Conservation (phyloP, 2,888 invertebrate species). For the Scelioninae gen. 2 region DNA sequence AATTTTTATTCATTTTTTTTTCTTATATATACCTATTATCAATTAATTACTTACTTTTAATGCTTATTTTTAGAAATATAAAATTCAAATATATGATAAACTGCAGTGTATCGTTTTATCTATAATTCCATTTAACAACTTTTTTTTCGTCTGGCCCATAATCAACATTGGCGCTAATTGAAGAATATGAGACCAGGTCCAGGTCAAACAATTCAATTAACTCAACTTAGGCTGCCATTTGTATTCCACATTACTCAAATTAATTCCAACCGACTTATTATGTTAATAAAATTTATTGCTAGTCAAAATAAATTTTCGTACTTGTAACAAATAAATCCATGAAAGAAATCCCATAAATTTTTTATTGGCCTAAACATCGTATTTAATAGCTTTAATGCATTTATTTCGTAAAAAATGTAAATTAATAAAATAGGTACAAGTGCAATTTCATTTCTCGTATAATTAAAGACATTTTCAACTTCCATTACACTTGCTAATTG, state of each 20-base stretch:
- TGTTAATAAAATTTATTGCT: conserved; percentile 19
- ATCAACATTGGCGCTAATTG: conserved; percentile 50
- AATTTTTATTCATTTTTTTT: too few species aligned
- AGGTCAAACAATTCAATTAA: conserved; percentile 53
- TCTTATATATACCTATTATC: too few species aligned
- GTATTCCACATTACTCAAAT: conserved; percentile 13
- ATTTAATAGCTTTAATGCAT: too few species aligned
- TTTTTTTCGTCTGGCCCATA: conserved; percentile 34
- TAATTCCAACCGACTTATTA: conserved; percentile 19
- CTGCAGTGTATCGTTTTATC: too few species aligned
- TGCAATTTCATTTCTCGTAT: too few species aligned
- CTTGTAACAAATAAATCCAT: background rate
- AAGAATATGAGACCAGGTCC: conserved; percentile 29
- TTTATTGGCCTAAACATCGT: background rate
- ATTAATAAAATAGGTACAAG: too few species aligned
- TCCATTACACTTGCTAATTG: too few species aligned
- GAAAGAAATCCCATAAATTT: conserved; percentile 5
- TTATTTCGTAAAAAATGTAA: too few species aligned
- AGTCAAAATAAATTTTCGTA: conserved; percentile 1
- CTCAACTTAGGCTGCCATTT: conserved; percentile 12
- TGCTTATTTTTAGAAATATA: too few species aligned
- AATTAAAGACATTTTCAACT: too few species aligned
- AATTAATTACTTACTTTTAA: too few species aligned
- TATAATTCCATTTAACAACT: conserved; percentile 2
- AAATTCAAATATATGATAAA: too few species aligned